These are phyloP conservation scores for Tenrec ecaudatus DNA, from an alignment of 2,113 vertebrate species.

Conservation along the genomic window DNA sequence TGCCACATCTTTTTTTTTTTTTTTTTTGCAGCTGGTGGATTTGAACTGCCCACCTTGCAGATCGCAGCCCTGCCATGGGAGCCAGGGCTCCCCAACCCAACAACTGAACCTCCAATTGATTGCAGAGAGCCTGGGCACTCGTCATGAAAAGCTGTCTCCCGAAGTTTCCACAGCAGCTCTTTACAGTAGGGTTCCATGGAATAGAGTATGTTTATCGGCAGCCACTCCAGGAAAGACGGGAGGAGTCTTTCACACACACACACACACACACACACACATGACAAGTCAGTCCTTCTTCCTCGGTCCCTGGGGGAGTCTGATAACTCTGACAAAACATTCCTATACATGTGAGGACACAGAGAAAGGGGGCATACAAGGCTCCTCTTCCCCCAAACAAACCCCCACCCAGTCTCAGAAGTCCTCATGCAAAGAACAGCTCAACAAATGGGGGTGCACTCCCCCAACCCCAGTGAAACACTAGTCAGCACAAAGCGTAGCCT, in stretches of 20 bases:
- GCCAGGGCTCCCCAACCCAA: no score
- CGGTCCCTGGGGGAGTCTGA: neutral
- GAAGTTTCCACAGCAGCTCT: neutral
- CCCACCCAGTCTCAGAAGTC: neutral
- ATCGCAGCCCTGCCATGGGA: no score
- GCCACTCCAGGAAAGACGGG: constrained; percentile 1
- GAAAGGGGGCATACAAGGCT: neutral
- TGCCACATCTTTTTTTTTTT: no score
- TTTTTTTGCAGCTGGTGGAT: no score
- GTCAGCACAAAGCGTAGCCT: neutral
- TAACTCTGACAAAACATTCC: neutral
- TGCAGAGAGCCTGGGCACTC: neutral
- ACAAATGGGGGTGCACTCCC: neutral
- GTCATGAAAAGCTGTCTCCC: neutral
- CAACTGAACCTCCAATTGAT: neutral
- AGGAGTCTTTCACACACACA: neutral
- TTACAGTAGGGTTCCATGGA: neutral
- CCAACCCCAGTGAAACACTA: no score
- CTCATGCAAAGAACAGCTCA: neutral
- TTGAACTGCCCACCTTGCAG: no score
- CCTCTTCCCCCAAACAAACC: neutral
- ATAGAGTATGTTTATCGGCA: neutral
- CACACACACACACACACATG: neutral
- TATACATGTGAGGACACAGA: neutral
- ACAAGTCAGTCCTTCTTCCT: neutral